Base-by-base conservation (phyloP, 2,888 invertebrate genomes). In the Ectobius pallidus region DNA sequence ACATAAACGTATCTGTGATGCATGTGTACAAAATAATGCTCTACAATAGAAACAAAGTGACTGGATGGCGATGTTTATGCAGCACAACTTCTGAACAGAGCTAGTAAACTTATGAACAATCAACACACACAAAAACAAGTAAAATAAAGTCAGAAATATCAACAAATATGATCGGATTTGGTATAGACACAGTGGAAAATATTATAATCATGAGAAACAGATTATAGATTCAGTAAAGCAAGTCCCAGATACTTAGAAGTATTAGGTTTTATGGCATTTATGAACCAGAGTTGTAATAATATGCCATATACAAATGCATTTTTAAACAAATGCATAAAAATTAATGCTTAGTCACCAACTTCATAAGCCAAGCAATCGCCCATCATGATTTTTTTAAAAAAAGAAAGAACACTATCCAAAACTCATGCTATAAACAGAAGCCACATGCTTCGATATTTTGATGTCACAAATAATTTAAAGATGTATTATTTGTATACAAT, bases 271-370 rank as follows among this genome's bases (percentile, higher is more conserved):
- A 22, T 65, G 65, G 27, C 65, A 65, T 63, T 63, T 39, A 39
- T 9, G 39, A 55, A 52, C 18, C n/a, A 52, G 3, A 27, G 32
- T 3, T 27, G 34, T 32, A 46, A 68, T 49, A 49, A 30, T 14
- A 55, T 69, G 49, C 49, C 32, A 55, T 34, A 58, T 61, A 70
- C 25, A 39, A 74, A 78, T 82, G 84, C 84, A 84, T 83, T 84
- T 82, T 83, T 83, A 83, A 84, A 84, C 84, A 83, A 83, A 83
- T 84, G 84, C 83, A 80, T 79, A 80, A 79, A 34, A 42, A 22
- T 27, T 55, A 32, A 34, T 55, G 34, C 34, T 49, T 42, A 22
- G 44, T 6, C 22, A 20, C 18, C 16, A 25, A 49, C 46, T 49
- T 49, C 49, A 30, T 25, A 16, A 44, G 7, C 27, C 30, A n/a